Evolutionary conservation across 2,797 vertebrate species (phyloP).

Genomic region (Philypnodon macrostomus): DNA sequence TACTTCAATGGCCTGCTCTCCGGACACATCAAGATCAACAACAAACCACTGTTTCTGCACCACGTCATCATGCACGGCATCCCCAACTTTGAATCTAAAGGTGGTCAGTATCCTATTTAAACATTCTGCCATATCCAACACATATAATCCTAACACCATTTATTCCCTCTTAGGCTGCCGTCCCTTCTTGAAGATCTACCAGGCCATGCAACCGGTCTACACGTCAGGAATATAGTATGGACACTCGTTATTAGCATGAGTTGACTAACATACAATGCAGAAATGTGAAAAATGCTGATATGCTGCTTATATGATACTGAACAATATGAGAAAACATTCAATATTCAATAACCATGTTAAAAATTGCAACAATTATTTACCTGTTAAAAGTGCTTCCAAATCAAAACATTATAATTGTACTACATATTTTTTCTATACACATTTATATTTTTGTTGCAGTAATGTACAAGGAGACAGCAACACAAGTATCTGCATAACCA

Average conservation of each 20-base stretch:
- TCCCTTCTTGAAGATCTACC: constrained; percentile 97
- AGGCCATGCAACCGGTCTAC: constrained; percentile 96
- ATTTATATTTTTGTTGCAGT: constrained; percentile 60
- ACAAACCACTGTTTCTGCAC: constrained; percentile 95
- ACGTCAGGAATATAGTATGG: constrained; percentile 95
- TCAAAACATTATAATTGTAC: too few species aligned
- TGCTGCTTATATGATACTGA: too few species aligned
- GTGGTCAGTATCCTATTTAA: constrained; percentile 72
- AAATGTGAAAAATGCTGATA: too few species aligned
- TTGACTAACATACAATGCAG: too few species aligned
- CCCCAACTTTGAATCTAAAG: constrained; percentile 95
- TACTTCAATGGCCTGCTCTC: constrained; percentile 96
- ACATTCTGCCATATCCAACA: neutral
- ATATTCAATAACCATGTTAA: too few species aligned
- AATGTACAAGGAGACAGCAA: constrained; percentile 93
- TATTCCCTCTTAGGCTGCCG: constrained; percentile 81
- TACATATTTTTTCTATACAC: neutral
- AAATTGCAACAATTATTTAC: too few species aligned
- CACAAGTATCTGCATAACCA: constrained; percentile 95
- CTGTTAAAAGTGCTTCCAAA: too few species aligned
- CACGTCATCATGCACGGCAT: constrained; percentile 98
- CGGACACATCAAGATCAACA: constrained; percentile 96
- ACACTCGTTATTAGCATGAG: too few species aligned
- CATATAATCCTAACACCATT: neutral
- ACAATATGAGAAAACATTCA: too few species aligned